Evolutionary conservation across 2,797 vertebrate genomes (phyloP), one percentile per base, ranked within the genome.

Genomic region (Champsocephalus esox): DNA sequence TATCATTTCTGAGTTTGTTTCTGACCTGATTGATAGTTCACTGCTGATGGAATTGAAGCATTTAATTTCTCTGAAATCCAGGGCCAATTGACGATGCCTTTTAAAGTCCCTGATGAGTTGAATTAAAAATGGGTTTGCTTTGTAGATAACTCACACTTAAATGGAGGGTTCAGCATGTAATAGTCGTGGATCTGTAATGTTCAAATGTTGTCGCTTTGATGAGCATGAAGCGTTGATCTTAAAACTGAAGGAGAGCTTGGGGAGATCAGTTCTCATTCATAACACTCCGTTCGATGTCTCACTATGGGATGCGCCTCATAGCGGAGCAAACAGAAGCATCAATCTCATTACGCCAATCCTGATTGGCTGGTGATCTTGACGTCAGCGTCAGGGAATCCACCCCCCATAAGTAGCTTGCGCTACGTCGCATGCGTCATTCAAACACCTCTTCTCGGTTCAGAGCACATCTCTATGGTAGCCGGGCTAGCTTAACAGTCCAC

Each of bases 201-300:
- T 59, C 9, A 41, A 9, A 66, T 56, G 44, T 50, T 50, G 58
- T 65, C 34, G 21, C 34, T 61, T 65, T 44, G 58, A 66, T 17
- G 60, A 70, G 55, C 11, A 13, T 74, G 44, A 54, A 71, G 56
- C 59, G 74, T 65, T 51, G 46, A 60, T 60, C 61, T 69, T 59
- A 64, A 81, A 78, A 54, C 58, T 54, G 54, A 49, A 46, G 9
- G 12, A 24, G 12, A 50, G 73, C 49, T 58, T 21, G 9, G 17
- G 17, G 41, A 51, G 43, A 66, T 57, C 46, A 13, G 16, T 21
- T 21, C 21, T 21, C 21, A 21, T 21, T 21, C 21, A 21, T 21
- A 21, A 21, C 21, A 21, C 21, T 21, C 21, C 21, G 21, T 21
- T 21, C 21, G 21, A 21, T 21, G 21, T 21, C 21, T 21, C 21